Percentiles rank a stretch among this genome's conserved stretches.
Conservation (phyloP, 92 coral and sea anemone species). For the Zoanthus sansibaricus region DNA sequence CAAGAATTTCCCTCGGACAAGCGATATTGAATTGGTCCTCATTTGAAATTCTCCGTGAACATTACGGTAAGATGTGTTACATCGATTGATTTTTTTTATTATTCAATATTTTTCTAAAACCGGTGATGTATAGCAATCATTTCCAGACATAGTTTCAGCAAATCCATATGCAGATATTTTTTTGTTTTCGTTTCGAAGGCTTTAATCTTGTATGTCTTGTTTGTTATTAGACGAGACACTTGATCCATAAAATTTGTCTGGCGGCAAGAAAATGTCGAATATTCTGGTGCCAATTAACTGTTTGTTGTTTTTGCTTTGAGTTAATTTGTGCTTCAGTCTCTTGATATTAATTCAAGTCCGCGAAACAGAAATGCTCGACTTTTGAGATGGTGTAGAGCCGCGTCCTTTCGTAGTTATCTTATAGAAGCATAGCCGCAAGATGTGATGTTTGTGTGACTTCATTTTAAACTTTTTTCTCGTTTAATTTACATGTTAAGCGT, state of each 20-base stretch:
- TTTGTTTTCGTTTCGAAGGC: background rate
- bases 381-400: background rate
- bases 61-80: constrained; percentile 20
- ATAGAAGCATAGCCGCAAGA: too few relatives aligned
- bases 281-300: background rate
- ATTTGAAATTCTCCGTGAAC: background rate
- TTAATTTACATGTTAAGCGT: background rate
- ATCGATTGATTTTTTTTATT: background rate
- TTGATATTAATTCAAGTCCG: background rate
- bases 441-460: background rate
- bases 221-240: background rate
- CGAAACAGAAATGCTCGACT: background rate
- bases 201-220: background rate
- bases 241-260: background rate
- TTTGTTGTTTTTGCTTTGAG: background rate
- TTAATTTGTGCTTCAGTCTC: background rate
- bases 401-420: too few relatives aligned
- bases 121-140: background rate
- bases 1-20: background rate
- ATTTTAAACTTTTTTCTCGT: background rate
- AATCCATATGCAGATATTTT: background rate
- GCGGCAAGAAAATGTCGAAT: background rate
- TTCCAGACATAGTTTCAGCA: background rate
- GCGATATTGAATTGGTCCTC: background rate
- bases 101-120: background rate